A percentile compares a stretch with the other conserved stretches of the same genome.
phyloP scores from a whole-genome alignment of 1,140 invertebrate species.

The Bactericera cockerelli region DNA sequence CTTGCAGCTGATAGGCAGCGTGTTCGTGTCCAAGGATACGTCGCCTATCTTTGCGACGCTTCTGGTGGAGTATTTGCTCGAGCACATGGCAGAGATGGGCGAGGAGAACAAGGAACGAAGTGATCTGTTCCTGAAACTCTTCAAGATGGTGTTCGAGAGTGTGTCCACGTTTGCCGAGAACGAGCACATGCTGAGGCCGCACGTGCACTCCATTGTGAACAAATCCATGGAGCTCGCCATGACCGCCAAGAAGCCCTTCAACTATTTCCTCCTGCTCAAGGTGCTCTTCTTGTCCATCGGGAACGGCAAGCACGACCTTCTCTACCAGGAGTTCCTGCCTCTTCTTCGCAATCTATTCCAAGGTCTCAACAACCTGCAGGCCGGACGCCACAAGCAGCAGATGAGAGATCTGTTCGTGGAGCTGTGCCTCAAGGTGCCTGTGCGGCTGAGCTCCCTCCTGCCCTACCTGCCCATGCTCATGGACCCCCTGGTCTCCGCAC shows the following conservation, averaged over 20 bases:
- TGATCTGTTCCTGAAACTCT: constrained; percentile 86
- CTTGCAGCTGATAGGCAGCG: constrained; percentile 86
- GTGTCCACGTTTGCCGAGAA: constrained; percentile 72
- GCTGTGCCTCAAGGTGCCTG: constrained; percentile 92
- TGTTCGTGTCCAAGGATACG: constrained; percentile 57
- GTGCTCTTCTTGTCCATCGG: constrained; percentile 86
- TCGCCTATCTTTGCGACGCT: constrained; percentile 95
- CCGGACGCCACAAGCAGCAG: constrained; percentile 90
- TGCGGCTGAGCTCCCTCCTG: constrained; percentile 85
- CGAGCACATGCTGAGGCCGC: constrained; percentile 91
- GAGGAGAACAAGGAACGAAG: constrained; percentile 75
- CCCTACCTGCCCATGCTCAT: constrained; percentile 97
- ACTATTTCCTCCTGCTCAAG: constrained; percentile 80
- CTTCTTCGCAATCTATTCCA: constrained; percentile 86
- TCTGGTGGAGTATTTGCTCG: constrained; percentile 84
- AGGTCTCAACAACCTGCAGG: constrained; percentile 86
- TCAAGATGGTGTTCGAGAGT: constrained; percentile 93
- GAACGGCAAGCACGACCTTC: constrained; percentile 88
- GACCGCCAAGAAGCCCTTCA: constrained; percentile 94
- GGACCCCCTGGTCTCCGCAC: constrained; percentile 93
- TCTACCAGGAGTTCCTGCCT: constrained; percentile 97
- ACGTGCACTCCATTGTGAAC: constrained; percentile 92
- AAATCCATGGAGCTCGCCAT: constrained; percentile 90
- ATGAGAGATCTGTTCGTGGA: constrained; percentile 99
- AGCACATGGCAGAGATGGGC: constrained; percentile 95